Conservation (phyloP, 2,888 invertebrate species). For the Synergus itoensis region DNA sequence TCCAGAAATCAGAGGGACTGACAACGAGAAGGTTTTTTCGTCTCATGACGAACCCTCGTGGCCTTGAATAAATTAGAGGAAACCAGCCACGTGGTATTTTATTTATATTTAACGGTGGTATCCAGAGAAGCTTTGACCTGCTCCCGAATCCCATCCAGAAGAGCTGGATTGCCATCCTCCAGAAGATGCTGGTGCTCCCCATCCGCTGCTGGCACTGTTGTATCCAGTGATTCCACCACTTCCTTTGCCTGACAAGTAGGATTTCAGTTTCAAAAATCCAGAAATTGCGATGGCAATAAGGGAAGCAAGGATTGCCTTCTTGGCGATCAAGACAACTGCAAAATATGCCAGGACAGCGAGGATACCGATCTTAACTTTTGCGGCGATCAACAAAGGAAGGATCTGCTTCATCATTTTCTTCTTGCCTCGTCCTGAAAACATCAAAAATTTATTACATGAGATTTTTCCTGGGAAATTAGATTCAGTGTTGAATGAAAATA, state of each 20-base stretch:
- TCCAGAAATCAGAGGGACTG: not conserved
- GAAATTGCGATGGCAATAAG: constrained; percentile 82
- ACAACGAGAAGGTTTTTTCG: not conserved
- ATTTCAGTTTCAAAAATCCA: constrained; percentile 78
- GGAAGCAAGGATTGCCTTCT: constrained; percentile 82
- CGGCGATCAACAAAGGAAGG: constrained; percentile 80
- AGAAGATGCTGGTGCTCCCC: constrained; percentile 58
- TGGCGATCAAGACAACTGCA: constrained; percentile 81
- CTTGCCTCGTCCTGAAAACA: constrained; percentile 80
- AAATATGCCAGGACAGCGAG: constrained; percentile 80
- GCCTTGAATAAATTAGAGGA: constrained; percentile 15
- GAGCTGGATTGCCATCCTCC: constrained; percentile 64
- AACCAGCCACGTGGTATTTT: constrained; percentile 12
- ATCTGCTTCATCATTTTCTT: constrained; percentile 80
- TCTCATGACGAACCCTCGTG: not conserved
- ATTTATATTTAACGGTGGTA: constrained; percentile 61
- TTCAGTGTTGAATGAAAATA: not conserved
- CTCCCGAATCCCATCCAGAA: constrained; percentile 71
- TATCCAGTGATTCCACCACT: constrained; percentile 64
- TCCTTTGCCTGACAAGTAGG: constrained; percentile 71
- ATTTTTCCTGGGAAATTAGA: not conserved
- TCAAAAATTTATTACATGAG: constrained; percentile 14
- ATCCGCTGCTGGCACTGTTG: constrained; percentile 55
- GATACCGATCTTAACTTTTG: constrained; percentile 81
- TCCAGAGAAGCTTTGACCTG: constrained; percentile 70